Evolutionary conservation across 2,113 vertebrate species (phyloP).

Genomic region (Rostratula benghalensis): DNA sequence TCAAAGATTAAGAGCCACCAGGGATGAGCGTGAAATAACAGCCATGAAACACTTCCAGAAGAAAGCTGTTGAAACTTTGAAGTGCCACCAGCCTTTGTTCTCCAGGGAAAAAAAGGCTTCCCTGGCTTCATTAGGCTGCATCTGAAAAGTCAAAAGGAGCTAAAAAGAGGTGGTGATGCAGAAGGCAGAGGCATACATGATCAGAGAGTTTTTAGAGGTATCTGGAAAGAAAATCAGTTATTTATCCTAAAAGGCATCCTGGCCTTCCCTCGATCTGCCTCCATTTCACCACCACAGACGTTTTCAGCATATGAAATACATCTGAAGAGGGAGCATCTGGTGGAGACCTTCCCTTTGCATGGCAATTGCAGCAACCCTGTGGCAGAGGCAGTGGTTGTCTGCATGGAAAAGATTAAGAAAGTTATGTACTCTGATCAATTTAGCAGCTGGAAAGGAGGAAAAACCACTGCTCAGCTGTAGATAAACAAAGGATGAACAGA

Average conservation of each 20-base stretch:
- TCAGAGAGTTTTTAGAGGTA: background rate
- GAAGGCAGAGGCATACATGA: background rate
- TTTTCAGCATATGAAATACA: background rate
- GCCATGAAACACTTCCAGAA: background rate
- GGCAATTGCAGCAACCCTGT: background rate
- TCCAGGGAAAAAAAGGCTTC: background rate
- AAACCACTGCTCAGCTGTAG: background rate
- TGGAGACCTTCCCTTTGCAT: background rate
- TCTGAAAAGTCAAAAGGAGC: background rate
- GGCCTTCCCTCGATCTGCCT: background rate
- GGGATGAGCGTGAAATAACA: background rate
- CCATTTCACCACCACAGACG: background rate
- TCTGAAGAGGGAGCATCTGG: background rate
- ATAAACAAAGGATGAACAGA: background rate
- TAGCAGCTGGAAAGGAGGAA: conserved; percentile 6
- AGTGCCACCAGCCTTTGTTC: background rate
- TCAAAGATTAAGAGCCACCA: background rate
- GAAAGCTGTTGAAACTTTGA: background rate
- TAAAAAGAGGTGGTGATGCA: background rate
- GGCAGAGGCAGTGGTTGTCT: background rate
- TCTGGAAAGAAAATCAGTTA: background rate
- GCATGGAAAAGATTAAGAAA: background rate
- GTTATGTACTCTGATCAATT: background rate
- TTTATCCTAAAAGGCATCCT: background rate
- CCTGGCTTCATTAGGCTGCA: background rate